A percentile compares a stretch with the other conserved stretches of the same genome.
These are phyloP conservation scores for Siniperca knerii DNA, from an alignment of 2,113 vertebrate species.

Conservation along the genomic window DNA sequence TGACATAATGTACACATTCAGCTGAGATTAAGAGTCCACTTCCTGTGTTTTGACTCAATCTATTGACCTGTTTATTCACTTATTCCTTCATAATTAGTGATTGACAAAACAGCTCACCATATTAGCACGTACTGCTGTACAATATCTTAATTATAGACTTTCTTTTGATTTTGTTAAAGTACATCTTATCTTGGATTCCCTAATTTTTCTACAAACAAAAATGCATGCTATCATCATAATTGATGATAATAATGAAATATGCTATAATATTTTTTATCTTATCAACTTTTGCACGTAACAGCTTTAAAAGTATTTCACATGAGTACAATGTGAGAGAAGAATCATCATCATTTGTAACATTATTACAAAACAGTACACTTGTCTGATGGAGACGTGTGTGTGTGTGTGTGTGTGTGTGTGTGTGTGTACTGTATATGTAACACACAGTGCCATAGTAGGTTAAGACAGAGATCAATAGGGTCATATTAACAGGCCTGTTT, in stretches of 20 bases:
- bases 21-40: background rate
- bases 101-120: background rate
- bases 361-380: constrained; percentile 12
- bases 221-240: background rate
- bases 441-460: background rate
- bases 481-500: constrained; percentile 10
- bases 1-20: constrained; percentile 17
- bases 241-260: background rate
- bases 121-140: background rate
- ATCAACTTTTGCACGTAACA: constrained; percentile 7
- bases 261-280: background rate
- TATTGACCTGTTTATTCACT: constrained; percentile 7
- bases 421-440: background rate
- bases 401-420: background rate
- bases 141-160: constrained; percentile 1
- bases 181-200: background rate
- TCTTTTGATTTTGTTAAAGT: constrained; percentile 28
- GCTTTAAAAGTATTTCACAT: constrained; percentile 21
- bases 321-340: constrained; percentile 17
- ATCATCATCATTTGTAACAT: background rate
- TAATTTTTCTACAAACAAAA: background rate
- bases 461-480: background rate
- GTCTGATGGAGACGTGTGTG: background rate
- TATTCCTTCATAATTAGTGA: constrained; percentile 20
- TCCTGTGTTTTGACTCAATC: background rate